Percentiles rank a stretch among this genome's conserved stretches.
Conservation (phyloP, 2,888 invertebrate species). For the Caradrina clavipalpis region DNA sequence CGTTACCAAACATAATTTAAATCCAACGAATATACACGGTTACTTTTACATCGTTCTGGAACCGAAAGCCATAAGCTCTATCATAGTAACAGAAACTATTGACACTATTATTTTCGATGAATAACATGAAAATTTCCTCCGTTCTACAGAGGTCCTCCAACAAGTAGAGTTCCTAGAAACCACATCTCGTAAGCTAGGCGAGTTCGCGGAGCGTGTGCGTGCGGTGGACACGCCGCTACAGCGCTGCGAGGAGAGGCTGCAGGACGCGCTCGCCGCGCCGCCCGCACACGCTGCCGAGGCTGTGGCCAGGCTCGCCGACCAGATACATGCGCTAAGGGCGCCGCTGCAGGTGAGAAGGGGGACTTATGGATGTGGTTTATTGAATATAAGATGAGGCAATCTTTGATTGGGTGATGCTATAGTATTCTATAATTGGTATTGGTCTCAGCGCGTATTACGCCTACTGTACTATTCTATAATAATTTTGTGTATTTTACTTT, state of each 20-base stretch:
- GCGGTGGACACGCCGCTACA: slow-evolving; percentile 96
- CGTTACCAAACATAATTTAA: too few relatives aligned
- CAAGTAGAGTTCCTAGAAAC: slow-evolving; percentile 96
- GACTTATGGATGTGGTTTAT: too few relatives aligned
- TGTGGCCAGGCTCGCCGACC: slow-evolving; percentile 95
- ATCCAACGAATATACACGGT: too few relatives aligned
- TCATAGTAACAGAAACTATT: not conserved
- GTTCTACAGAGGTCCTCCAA: slow-evolving; percentile 91
- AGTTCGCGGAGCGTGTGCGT: slow-evolving; percentile 96
- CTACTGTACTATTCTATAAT: too few relatives aligned
- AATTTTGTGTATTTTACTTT: too few relatives aligned
- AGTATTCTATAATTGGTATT: too few relatives aligned
- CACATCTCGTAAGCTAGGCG: slow-evolving; percentile 94
- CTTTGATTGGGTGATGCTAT: too few relatives aligned
- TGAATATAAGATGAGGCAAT: too few relatives aligned
- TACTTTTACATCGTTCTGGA: too few relatives aligned
- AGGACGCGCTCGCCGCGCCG: slow-evolving; percentile 92
- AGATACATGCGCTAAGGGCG: slow-evolving; percentile 94
- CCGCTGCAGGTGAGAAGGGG: slow-evolving; percentile 93
- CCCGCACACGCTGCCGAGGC: slow-evolving; percentile 94
- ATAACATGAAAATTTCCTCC: not conserved
- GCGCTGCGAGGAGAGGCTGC: slow-evolving; percentile 95
- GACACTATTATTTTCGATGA: too few relatives aligned
- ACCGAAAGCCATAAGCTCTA: too few relatives aligned
- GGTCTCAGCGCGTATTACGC: too few relatives aligned